These are phyloP conservation scores for Carduelis carduelis DNA, from an alignment of 2,797 vertebrate genomes.

Conservation along the genomic window DNA sequence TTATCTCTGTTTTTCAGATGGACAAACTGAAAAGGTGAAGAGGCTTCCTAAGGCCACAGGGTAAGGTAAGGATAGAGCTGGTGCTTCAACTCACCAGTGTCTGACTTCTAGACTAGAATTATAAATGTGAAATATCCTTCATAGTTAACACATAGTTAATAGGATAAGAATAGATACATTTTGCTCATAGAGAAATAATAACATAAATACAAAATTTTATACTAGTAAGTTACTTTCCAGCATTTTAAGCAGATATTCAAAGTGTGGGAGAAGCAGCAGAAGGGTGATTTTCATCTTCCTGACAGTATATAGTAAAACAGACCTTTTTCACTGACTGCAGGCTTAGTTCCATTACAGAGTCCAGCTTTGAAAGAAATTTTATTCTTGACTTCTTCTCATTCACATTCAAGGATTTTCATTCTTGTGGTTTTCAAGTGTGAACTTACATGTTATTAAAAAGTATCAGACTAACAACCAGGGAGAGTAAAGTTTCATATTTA, in stretches of 20 bases:
- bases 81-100: rapidly evolving
- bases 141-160: background rate
- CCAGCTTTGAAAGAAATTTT: background rate
- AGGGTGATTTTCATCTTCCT: background rate
- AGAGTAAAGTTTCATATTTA: background rate
- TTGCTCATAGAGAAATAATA: background rate
- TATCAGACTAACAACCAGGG: background rate
- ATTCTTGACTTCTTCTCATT: background rate
- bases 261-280: background rate
- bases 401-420: background rate
- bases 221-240: background rate
- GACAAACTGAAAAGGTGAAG: background rate
- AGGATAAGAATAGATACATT: background rate
- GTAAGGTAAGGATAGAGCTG: background rate
- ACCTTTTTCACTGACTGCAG: background rate
- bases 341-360: background rate
- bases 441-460: background rate
- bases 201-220: background rate
- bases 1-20: background rate
- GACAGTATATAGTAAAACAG: background rate
- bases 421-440: background rate
- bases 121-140: background rate
- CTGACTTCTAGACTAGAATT: background rate
- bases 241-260: background rate
- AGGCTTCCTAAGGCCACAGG: background rate